Conservation (phyloP, 2,888 invertebrate species). For the Rhyacophila evoluta region DNA sequence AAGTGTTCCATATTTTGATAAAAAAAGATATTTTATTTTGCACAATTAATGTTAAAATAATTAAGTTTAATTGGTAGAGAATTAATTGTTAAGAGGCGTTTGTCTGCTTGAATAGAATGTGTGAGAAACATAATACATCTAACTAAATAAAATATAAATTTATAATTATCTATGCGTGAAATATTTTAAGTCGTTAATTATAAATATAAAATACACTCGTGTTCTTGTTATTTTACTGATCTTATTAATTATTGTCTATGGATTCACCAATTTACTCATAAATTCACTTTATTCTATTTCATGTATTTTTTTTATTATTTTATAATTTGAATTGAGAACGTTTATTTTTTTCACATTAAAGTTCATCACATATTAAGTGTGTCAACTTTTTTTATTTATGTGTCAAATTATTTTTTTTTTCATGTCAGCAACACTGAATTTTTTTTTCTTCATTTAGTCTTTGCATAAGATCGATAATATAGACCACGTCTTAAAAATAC, state of each 20-base stretch:
- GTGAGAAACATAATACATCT: neutral
- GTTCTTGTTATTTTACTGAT: neutral
- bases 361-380: too few relatives aligned
- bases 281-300: too few relatives aligned
- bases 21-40: constrained; percentile 41
- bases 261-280: too few relatives aligned
- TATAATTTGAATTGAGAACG: too few relatives aligned
- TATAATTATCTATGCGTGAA: neutral
- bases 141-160: neutral
- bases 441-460: too few relatives aligned
- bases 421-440: too few relatives aligned
- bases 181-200: neutral
- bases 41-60: constrained; percentile 38
- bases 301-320: too few relatives aligned
- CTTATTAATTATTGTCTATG: neutral
- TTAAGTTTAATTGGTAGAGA: neutral
- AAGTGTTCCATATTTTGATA: constrained; percentile 50
- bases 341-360: too few relatives aligned
- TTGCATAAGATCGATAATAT: too few relatives aligned
- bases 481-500: too few relatives aligned
- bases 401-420: too few relatives aligned
- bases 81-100: neutral
- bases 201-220: neutral
- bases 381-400: too few relatives aligned
- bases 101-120: neutral